phyloP scores from a whole-genome alignment of 37 sponge, comb jelly and placozoan species.

The Bolinopsis microptera region DNA sequence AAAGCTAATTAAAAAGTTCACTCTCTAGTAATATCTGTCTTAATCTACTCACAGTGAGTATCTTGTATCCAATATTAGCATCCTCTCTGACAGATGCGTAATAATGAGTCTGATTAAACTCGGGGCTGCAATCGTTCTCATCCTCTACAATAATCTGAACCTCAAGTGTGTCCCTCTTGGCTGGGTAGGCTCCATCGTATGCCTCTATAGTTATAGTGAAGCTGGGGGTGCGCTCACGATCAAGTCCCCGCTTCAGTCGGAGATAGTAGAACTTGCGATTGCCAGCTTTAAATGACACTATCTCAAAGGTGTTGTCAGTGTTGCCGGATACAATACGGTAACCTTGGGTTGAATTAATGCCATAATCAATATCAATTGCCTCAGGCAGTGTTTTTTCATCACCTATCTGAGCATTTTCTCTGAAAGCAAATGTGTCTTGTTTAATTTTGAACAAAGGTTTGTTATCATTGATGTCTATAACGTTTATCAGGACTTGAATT shows the following conservation, averaged over 20 bases:
- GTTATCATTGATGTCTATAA: conserved; percentile 63
- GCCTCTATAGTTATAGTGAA: not conserved
- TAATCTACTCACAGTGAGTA: conserved; percentile 57
- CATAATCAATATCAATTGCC: conserved; percentile 50
- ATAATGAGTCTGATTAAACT: conserved; percentile 38
- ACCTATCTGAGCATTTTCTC: conserved; percentile 40
- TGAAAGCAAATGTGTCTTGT: conserved; percentile 4
- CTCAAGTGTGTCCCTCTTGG: conserved; percentile 44
- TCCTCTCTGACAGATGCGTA: not conserved
- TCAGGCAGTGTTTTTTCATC: not conserved
- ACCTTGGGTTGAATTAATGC: conserved; percentile 33
- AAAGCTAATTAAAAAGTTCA: no score
- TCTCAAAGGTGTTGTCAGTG: conserved; percentile 50
- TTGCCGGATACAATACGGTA: conserved; percentile 30
- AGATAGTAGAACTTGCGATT: not conserved
- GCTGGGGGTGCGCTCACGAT: not conserved
- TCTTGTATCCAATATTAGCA: not conserved
- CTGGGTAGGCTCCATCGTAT: conserved; percentile 46
- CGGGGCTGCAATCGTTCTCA: conserved; percentile 39
- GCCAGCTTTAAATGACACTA: not conserved
- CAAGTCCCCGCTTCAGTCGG: not conserved
- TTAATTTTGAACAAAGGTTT: conserved; percentile 14
- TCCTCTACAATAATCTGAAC: conserved; percentile 38
- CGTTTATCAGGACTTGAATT: conserved; percentile 6
- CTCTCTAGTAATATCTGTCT: no score